These are phyloP conservation scores for Maniola hyperantus DNA, from an alignment of 2,888 invertebrate genomes.

Conservation along the genomic window DNA sequence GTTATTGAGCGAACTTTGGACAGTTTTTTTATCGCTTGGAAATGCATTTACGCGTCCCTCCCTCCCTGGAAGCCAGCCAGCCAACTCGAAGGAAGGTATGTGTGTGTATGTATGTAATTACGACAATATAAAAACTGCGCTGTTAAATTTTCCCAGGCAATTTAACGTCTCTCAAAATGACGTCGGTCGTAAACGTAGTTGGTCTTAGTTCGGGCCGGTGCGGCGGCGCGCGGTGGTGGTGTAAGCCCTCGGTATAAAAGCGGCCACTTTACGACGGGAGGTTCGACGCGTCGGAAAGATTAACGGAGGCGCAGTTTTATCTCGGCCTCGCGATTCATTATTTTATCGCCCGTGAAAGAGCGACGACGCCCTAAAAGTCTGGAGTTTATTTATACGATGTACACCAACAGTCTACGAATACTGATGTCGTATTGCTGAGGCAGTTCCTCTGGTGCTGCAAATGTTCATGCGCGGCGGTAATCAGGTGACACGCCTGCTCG, in stretches of 20 bases:
- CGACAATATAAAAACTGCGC: background rate
- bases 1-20: too few relatives aligned
- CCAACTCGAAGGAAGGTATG: too few relatives aligned
- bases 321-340: conserved; percentile 34
- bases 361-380: conserved; percentile 27
- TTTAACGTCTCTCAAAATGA: conserved; percentile 15
- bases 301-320: conserved; percentile 32
- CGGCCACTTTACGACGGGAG: conserved; percentile 27
- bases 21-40: too few relatives aligned
- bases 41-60: too few relatives aligned
- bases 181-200: conserved; percentile 13
- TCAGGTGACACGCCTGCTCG: too few relatives aligned
- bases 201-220: conserved; percentile 6
- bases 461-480: too few relatives aligned
- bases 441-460: too few relatives aligned
- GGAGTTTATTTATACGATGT: conserved; percentile 8
- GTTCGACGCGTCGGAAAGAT: conserved; percentile 27
- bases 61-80: too few relatives aligned
- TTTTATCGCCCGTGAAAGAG: conserved; percentile 36
- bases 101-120: background rate
- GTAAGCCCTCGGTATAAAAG: conserved; percentile 10
- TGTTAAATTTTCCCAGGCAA: conserved; percentile 2
- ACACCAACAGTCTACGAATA: conserved; percentile 8
- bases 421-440: background rate
- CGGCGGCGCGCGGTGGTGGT: too few relatives aligned